Evolutionary conservation across 2,797 vertebrate genomes (phyloP).

Genomic region (Uromys caudimaculatus): DNA sequence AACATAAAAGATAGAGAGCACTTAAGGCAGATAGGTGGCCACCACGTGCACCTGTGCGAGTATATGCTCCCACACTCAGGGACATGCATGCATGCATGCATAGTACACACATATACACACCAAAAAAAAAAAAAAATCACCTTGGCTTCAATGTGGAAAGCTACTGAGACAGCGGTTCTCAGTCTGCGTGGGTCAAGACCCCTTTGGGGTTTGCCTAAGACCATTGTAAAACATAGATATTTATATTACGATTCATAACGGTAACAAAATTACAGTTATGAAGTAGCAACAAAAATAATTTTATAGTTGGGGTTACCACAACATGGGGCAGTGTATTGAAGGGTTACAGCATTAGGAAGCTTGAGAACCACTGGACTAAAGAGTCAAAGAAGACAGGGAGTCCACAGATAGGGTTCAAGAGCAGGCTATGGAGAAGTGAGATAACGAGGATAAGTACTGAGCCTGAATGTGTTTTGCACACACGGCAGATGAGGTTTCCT

Average conservation of each 20-base stretch:
- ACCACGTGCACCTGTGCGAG: neutral
- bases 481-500: neutral
- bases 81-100: neutral
- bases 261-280: neutral
- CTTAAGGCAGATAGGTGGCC: neutral
- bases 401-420: neutral
- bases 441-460: neutral
- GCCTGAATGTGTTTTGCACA: conserved; percentile 16
- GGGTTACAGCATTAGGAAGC: neutral
- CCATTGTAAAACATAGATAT: neutral
- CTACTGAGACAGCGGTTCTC: neutral
- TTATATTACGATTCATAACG: neutral
- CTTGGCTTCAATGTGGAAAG: neutral
- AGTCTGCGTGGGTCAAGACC: neutral
- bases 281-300: neutral
- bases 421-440: neutral
- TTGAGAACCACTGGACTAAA: neutral
- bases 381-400: neutral
- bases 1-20: neutral
- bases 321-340: neutral
- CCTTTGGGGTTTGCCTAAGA: neutral
- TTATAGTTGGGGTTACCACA: neutral
- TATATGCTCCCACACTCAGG: neutral
- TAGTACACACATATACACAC: neutral
- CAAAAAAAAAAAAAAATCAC: neutral